Conservation (phyloP, 2,797 vertebrate genomes). For the Lutjanus campechanus region DNA sequence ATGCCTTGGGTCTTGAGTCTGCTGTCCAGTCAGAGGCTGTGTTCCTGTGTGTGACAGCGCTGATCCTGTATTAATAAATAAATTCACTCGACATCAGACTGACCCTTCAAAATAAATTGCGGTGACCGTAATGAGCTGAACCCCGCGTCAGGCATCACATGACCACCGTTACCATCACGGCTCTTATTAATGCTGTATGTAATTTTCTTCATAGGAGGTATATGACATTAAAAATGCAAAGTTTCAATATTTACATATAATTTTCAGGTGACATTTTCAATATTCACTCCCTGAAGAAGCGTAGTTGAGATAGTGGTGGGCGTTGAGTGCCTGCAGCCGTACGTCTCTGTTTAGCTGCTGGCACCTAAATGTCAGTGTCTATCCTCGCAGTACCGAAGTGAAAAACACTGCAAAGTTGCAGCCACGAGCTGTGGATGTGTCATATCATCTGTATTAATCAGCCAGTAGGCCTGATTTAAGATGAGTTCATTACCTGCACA, state of each 20-base stretch:
- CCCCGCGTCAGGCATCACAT: too few relatives aligned
- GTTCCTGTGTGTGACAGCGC: too few relatives aligned
- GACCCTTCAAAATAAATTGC: too few relatives aligned
- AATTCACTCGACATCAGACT: too few relatives aligned
- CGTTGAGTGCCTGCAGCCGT: conserved; percentile 44
- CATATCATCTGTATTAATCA: conserved; percentile 68
- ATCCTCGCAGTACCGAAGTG: conserved; percentile 39
- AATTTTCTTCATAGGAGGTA: not conserved
- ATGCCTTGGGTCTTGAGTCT: too few relatives aligned
- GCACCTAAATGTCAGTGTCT: conserved; percentile 70
- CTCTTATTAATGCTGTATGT: too few relatives aligned
- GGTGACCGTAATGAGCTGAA: too few relatives aligned
- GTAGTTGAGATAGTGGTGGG: conserved; percentile 49
- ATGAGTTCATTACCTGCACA: conserved; percentile 68
- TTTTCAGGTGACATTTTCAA: conserved; percentile 64
- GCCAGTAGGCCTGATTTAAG: conserved; percentile 45
- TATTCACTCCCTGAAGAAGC: conserved; percentile 45
- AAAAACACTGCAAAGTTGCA: conserved; percentile 43
- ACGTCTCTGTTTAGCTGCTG: conserved; percentile 56
- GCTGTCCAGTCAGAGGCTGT: too few relatives aligned
- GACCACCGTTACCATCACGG: too few relatives aligned
- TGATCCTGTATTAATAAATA: too few relatives aligned
- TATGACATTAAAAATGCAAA: conserved; percentile 28
- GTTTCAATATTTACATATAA: conserved; percentile 53
- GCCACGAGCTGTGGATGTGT: conserved; percentile 45